Evolutionary conservation across 1,140 invertebrate genomes (phyloP).

Genomic region (Drosophila erecta): DNA sequence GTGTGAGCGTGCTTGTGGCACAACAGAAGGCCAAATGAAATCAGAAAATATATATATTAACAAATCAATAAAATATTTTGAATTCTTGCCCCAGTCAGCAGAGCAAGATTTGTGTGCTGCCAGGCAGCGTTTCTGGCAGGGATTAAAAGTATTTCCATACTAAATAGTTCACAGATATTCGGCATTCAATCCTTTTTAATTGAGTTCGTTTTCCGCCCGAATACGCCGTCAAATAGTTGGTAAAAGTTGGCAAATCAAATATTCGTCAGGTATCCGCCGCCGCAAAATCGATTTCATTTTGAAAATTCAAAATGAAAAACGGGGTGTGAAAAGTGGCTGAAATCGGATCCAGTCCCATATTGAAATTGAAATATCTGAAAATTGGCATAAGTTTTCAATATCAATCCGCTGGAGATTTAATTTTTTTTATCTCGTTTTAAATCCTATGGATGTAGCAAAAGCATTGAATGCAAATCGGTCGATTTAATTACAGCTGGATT

Average conservation of each 20-base stretch:
- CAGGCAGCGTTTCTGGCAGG: neutral
- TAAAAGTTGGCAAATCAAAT: constrained; percentile 34
- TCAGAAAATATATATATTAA: constrained; percentile 49
- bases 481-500: neutral
- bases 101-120: constrained; percentile 18
- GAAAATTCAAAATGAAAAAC: constrained; percentile 11
- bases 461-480: neutral
- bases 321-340: neutral
- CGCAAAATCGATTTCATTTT: constrained; percentile 31
- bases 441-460: neutral
- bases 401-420: constrained; percentile 1
- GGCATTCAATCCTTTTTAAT: constrained; percentile 42
- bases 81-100: constrained; percentile 13
- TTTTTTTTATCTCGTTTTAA: neutral
- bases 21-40: constrained; percentile 37
- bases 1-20: neutral
- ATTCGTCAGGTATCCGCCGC: constrained; percentile 26
- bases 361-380: constrained; percentile 8
- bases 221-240: constrained; percentile 15
- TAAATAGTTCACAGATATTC: constrained; percentile 49
- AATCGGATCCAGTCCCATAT: constrained; percentile 9
- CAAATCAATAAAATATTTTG: constrained; percentile 53
- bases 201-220: constrained; percentile 37
- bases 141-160: constrained; percentile 42
- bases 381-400: neutral